These are phyloP conservation scores for Bubo scandiacus DNA, from an alignment of 2,113 vertebrate species.

Conservation along the genomic window DNA sequence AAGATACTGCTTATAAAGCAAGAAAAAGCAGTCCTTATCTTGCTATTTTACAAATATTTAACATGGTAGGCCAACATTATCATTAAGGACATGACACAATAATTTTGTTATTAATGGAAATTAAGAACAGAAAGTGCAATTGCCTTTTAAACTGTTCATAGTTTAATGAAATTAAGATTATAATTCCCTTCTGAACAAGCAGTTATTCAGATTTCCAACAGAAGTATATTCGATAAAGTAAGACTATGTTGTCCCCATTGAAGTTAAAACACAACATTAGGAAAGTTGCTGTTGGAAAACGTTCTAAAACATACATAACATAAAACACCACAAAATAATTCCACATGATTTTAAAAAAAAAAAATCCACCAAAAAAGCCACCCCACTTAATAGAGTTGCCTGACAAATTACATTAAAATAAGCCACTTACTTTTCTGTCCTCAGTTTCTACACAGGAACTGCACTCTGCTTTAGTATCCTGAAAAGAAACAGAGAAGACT, in stretches of 20 bases:
- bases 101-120: neutral
- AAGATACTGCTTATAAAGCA: neutral
- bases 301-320: neutral
- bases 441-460: constrained; percentile 77
- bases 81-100: neutral
- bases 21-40: neutral
- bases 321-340: neutral
- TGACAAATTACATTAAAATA: constrained; percentile 10
- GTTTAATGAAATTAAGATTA: neutral
- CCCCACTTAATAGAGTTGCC: neutral
- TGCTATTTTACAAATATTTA: neutral
- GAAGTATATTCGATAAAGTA: neutral
- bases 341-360: neutral
- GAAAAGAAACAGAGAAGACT: constrained; percentile 16
- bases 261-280: neutral
- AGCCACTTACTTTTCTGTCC: constrained; percentile 77
- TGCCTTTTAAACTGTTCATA: neutral
- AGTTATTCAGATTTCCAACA: neutral
- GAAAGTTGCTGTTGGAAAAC: neutral
- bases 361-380: neutral
- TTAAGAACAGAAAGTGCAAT: neutral
- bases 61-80: neutral
- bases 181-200: neutral
- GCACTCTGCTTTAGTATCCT: constrained; percentile 80
- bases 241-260: rapidly evolving